Percentiles rank a stretch among this genome's conserved stretches.
Conservation (phyloP, 2,888 invertebrate genomes). For the Epistrophe grossulariae region DNA sequence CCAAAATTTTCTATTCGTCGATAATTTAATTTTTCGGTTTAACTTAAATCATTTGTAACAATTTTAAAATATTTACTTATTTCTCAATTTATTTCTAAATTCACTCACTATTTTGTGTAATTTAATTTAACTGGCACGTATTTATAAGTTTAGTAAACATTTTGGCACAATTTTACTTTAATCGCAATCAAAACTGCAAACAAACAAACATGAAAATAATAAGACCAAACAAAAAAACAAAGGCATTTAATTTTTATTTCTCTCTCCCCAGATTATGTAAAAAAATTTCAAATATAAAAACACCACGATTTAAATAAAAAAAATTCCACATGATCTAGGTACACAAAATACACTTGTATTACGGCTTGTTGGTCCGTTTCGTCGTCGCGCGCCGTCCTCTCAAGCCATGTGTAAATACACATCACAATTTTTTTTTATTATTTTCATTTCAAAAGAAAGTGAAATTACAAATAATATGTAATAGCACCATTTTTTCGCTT, state of each 20-base stretch:
- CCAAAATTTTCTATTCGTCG: constrained; percentile 26
- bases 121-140: constrained; percentile 41
- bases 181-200: constrained; percentile 32
- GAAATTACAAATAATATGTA: constrained; percentile 73
- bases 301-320: constrained; percentile 13
- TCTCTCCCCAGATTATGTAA: constrained; percentile 21
- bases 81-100: constrained; percentile 15
- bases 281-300: constrained; percentile 24
- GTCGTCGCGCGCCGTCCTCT: constrained; percentile 8
- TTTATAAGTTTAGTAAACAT: constrained; percentile 45
- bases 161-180: constrained; percentile 58
- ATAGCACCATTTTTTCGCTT: constrained; percentile 63
- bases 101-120: constrained; percentile 40
- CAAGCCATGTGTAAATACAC: constrained; percentile 51
- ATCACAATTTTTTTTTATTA: constrained; percentile 11
- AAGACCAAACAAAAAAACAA: neutral
- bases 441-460: constrained; percentile 62
- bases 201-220: constrained; percentile 11
- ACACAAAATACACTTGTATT: constrained; percentile 42
- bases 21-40: constrained; percentile 4
- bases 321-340: constrained; percentile 56
- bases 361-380: constrained; percentile 10
- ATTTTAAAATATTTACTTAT: neutral
- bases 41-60: constrained; percentile 8
- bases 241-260: constrained; percentile 41